Conservation (phyloP, 2,113 vertebrate species). For the Neogobius melanostomus region DNA sequence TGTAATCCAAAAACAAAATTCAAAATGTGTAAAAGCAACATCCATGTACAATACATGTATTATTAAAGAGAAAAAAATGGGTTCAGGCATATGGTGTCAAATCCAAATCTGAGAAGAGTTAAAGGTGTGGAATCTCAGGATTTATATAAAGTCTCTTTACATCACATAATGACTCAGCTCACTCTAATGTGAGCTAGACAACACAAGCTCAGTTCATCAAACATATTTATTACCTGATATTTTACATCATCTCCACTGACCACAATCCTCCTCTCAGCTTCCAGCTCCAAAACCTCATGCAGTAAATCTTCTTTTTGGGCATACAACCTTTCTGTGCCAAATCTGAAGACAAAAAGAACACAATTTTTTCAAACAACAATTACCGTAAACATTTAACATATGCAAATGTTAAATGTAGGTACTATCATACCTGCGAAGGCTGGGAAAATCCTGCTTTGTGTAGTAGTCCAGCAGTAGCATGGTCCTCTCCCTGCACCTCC, state of each 20-base stretch:
- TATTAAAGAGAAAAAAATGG: too few relatives aligned
- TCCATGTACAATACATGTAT: background rate
- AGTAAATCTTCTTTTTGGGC: slow-evolving; percentile 81
- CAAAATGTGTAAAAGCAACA: background rate
- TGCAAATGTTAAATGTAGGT: background rate
- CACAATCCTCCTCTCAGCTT: slow-evolving; percentile 73
- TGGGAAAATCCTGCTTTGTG: slow-evolving; percentile 78
- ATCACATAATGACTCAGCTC: too few relatives aligned
- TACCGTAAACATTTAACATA: background rate
- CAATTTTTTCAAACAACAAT: background rate
- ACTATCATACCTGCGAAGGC: slow-evolving; percentile 71
- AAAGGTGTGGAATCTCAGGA: too few relatives aligned
- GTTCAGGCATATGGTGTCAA: too few relatives aligned
- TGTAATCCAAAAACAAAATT: background rate
- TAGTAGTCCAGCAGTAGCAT: slow-evolving; percentile 80
- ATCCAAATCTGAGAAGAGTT: too few relatives aligned
- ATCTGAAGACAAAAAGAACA: slow-evolving; percentile 56
- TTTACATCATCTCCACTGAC: slow-evolving; percentile 62
- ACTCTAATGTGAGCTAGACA: background rate
- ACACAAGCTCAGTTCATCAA: background rate
- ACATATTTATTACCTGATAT: slow-evolving; percentile 59
- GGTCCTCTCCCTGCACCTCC: slow-evolving; percentile 77
- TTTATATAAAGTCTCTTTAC: too few relatives aligned
- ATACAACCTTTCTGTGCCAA: slow-evolving; percentile 77
- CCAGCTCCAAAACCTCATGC: slow-evolving; percentile 79